phyloP scores from a whole-genome alignment of 1,140 invertebrate species.

The Macrobrachium nipponense region DNA sequence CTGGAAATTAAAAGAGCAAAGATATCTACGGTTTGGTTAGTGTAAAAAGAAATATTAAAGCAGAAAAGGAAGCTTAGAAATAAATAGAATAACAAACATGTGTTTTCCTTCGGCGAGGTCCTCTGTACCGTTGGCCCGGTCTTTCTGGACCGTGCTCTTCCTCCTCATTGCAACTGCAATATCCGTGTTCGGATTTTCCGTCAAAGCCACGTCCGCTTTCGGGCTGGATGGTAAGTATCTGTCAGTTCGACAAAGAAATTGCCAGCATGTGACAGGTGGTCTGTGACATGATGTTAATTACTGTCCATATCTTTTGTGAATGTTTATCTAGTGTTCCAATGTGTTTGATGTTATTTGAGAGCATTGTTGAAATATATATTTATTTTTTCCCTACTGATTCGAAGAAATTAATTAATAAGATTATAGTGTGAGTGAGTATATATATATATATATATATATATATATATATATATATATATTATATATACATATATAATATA shows the following conservation, averaged over 20 bases:
- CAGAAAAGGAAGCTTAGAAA: not conserved
- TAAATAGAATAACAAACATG: slow-evolving; percentile 1
- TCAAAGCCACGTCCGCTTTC: slow-evolving; percentile 41
- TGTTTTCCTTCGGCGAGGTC: not conserved
- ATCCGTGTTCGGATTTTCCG: slow-evolving; percentile 36
- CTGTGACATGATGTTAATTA: not conserved
- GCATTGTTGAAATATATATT: not conserved
- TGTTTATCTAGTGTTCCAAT: not conserved
- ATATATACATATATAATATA: not conserved
- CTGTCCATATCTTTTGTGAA: not conserved
- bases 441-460: not conserved
- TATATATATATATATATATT: not conserved
- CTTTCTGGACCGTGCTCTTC: slow-evolving; percentile 30
- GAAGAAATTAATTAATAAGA: no score
- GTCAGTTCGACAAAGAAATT: not conserved
- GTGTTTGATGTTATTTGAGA: no score
- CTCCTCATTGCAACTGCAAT: slow-evolving; percentile 30
- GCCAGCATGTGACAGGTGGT: not conserved
- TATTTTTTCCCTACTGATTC: not conserved
- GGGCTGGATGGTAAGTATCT: slow-evolving; percentile 44
- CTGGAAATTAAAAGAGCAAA: no score
- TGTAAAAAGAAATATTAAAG: no score
- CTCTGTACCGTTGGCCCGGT: not conserved
- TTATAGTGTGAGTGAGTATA: not conserved
- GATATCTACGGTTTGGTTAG: no score